A percentile compares a stretch with the other conserved stretches of the same genome.
These are phyloP conservation scores for Eulacestoma nigropectus DNA, from an alignment of 2,113 vertebrate genomes.

Conservation along the genomic window DNA sequence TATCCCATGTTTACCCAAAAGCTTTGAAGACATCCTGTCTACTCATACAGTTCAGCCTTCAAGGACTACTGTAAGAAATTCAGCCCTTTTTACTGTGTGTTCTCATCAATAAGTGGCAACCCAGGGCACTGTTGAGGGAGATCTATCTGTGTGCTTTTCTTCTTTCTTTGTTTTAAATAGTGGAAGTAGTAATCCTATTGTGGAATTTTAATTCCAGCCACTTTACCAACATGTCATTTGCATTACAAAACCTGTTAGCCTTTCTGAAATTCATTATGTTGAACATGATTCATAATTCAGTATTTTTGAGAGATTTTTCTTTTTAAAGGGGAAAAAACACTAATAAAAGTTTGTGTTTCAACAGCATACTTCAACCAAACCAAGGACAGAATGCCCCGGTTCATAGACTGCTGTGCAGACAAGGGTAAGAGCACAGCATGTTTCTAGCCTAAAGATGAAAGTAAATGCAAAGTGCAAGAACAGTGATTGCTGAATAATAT, in stretches of 20 bases:
- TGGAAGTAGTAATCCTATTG: background rate
- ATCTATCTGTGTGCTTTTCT: background rate
- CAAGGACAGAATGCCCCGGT: conserved; percentile 85
- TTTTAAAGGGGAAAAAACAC: background rate
- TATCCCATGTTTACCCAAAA: background rate
- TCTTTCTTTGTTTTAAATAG: background rate
- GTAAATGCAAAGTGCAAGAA: background rate
- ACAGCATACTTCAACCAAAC: conserved; percentile 83
- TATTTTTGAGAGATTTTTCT: background rate
- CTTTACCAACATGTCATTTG: background rate
- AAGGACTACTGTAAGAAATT: background rate
- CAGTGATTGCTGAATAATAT: background rate
- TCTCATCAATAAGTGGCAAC: background rate
- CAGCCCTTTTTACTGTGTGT: background rate
- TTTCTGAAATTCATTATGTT: background rate
- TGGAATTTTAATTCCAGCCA: background rate
- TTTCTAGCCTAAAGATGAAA: background rate
- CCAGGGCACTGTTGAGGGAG: background rate
- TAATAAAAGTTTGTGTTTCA: conserved; percentile 46
- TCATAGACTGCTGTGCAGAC: conserved; percentile 80
- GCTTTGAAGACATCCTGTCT: background rate
- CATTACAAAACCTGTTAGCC: background rate
- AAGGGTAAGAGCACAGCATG: conserved; percentile 76
- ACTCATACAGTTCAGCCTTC: background rate
- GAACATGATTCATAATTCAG: background rate